Evolutionary conservation across 2,888 invertebrate genomes (phyloP).

Genomic region (Drosophila austrosaltans): DNA sequence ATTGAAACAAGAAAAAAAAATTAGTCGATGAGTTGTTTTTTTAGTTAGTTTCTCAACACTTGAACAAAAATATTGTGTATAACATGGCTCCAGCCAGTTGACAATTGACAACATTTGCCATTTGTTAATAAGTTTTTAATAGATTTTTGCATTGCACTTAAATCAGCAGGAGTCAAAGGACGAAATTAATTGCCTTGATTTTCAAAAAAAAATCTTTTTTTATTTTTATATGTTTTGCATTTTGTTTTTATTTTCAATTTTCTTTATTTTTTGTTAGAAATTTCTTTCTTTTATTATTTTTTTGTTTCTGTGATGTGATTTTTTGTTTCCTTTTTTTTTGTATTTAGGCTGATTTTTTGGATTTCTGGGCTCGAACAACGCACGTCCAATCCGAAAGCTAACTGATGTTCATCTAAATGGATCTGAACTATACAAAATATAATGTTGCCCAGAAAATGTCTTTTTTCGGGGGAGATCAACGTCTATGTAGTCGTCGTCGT

Average conservation of each 20-base stretch:
- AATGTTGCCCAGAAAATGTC: conserved; percentile 82
- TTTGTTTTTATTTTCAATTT: too few relatives aligned
- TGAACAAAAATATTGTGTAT: conserved; percentile 57
- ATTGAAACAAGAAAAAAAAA: conserved; percentile 7
- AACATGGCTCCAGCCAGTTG: conserved; percentile 27
- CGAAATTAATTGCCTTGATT: conserved; percentile 4
- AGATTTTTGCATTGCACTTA: conserved; percentile 5
- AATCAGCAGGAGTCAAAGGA: conserved; percentile 1
- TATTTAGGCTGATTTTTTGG: conserved; percentile 37
- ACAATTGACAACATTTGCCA: conserved; percentile 10
- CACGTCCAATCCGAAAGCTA: conserved; percentile 84
- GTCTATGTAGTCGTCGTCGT: conserved; percentile 40
- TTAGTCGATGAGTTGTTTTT: not conserved
- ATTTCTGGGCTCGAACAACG: conserved; percentile 52
- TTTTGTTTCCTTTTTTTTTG: conserved; percentile 26
- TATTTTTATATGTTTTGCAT: too few relatives aligned
- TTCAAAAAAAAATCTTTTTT: not conserved
- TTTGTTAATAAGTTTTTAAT: conserved; percentile 10
- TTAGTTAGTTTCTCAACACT: conserved; percentile 48
- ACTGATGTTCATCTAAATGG: conserved; percentile 84
- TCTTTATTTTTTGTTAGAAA: conserved; percentile 2
- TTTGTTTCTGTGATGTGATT: conserved; percentile 13
- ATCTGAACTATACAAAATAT: conserved; percentile 83
- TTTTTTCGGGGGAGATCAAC: conserved; percentile 77
- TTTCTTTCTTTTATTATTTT: conserved; percentile 17